Evolutionary conservation across 2,797 vertebrate genomes (phyloP).

Genomic region (Scomberomorus guttatus): DNA sequence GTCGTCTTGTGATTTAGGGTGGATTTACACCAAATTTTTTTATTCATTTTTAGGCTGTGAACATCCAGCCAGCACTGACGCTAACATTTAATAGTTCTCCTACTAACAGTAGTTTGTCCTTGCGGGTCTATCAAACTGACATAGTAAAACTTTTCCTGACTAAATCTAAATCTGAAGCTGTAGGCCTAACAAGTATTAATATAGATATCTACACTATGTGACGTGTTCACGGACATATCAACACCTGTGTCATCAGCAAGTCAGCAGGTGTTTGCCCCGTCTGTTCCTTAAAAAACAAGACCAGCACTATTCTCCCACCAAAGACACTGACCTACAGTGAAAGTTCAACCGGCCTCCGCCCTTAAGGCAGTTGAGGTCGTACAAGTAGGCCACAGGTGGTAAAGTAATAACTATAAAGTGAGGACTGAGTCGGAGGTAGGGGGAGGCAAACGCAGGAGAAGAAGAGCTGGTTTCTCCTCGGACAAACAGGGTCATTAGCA

Average conservation of each 20-base stretch:
- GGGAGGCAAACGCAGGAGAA: slow-evolving; percentile 31
- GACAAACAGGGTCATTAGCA: slow-evolving; percentile 84
- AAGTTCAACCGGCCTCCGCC: slow-evolving; percentile 67
- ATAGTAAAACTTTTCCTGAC: slow-evolving; percentile 14
- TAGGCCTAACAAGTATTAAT: slow-evolving; percentile 38
- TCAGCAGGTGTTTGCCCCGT: slow-evolving; percentile 78
- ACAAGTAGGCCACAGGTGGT: slow-evolving; percentile 77
- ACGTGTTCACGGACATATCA: slow-evolving; percentile 56
- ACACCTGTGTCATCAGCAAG: slow-evolving; percentile 72
- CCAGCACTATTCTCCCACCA: slow-evolving; percentile 60
- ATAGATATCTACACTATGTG: slow-evolving; percentile 48
- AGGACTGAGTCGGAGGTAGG: slow-evolving; percentile 17
- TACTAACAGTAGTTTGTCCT: slow-evolving; percentile 41
- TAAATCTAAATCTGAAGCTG: slow-evolving; percentile 16
- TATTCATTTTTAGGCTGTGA: slow-evolving; percentile 56
- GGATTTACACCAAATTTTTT: slow-evolving; percentile 56
- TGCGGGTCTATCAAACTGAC: slow-evolving; percentile 53
- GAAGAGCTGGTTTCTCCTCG: slow-evolving; percentile 58
- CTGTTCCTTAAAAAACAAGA: slow-evolving; percentile 63
- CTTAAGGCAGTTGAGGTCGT: slow-evolving; percentile 66
- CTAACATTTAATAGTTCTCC: slow-evolving; percentile 40
- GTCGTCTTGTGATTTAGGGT: slow-evolving; percentile 60
- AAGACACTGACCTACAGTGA: slow-evolving; percentile 74
- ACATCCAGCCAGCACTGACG: slow-evolving; percentile 40
- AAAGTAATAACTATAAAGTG: slow-evolving; percentile 81